phyloP scores from a whole-genome alignment of 2,797 vertebrate species.

The Pteronotus mesoamericanus region DNA sequence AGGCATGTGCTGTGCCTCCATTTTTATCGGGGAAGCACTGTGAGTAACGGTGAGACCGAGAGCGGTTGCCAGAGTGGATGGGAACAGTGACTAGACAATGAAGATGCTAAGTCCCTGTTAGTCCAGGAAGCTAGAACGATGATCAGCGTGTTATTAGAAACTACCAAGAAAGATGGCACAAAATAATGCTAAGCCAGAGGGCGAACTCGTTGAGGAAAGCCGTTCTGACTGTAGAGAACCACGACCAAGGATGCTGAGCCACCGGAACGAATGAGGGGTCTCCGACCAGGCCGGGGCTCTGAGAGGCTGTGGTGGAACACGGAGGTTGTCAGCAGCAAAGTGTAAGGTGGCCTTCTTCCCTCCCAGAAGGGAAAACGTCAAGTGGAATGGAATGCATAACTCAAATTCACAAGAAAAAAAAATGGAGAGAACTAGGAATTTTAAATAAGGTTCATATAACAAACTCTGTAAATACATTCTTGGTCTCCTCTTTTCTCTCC shows the following conservation, averaged over 20 bases:
- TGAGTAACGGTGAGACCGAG: not conserved
- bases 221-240: not conserved
- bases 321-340: not conserved
- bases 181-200: not conserved
- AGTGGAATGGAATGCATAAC: not conserved
- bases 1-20: not conserved
- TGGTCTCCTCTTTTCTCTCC: not conserved
- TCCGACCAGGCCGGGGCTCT: not conserved
- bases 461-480: not conserved
- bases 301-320: not conserved
- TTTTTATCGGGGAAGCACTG: not conserved
- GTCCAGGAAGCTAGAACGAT: not conserved
- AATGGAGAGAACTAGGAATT: not conserved
- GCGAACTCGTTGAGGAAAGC: not conserved
- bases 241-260: not conserved
- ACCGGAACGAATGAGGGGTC: not conserved
- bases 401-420: not conserved
- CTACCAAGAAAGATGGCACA: not conserved
- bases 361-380: not conserved
- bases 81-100: not conserved
- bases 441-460: not conserved
- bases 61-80: not conserved
- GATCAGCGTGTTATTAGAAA: not conserved
- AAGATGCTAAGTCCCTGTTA: not conserved
- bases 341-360: not conserved